phyloP scores from a whole-genome alignment of 2,888 invertebrate genomes.

The Melanargia galathea region DNA sequence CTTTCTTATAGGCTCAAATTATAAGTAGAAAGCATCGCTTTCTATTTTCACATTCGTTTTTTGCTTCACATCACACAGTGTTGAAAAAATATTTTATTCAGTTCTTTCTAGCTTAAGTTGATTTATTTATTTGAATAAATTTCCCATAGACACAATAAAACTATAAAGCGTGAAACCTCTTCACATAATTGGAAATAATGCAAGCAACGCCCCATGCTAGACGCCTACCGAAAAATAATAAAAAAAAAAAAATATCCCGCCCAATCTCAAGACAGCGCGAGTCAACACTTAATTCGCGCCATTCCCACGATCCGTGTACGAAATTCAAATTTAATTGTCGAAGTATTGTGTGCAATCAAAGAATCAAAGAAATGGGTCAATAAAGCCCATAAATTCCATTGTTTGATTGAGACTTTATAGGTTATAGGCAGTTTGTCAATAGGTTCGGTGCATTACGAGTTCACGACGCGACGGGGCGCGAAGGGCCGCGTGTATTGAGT shows the following conservation, averaged over 20 bases:
- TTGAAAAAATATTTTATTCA: neutral
- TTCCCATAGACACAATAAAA: constrained; percentile 38
- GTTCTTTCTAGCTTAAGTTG: neutral
- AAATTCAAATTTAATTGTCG: constrained; percentile 78
- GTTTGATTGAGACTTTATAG: constrained; percentile 76
- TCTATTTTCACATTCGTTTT: no score
- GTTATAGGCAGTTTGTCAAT: constrained; percentile 73
- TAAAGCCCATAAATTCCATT: constrained; percentile 69
- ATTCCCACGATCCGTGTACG: constrained; percentile 78
- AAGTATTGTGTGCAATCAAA: constrained; percentile 72
- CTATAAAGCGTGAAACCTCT: constrained; percentile 36
- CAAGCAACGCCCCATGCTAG: constrained; percentile 57
- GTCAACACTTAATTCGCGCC: constrained; percentile 70
- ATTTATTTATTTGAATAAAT: constrained; percentile 27
- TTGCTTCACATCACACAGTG: neutral
- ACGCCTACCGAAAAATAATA: constrained; percentile 57
- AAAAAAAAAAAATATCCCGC: constrained; percentile 56
- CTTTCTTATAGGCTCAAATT: no score
- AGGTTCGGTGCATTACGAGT: constrained; percentile 49
- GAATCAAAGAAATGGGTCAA: constrained; percentile 80
- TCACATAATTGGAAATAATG: constrained; percentile 55
- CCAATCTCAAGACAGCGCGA: constrained; percentile 64
- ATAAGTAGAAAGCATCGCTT: no score
- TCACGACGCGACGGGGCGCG: constrained; percentile 63
- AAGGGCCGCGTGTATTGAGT: constrained; percentile 57